Evolutionary conservation across 2,888 invertebrate species (phyloP), one percentile per base, ranked within the genome.

Genomic region (Papilio elwesi): DNA sequence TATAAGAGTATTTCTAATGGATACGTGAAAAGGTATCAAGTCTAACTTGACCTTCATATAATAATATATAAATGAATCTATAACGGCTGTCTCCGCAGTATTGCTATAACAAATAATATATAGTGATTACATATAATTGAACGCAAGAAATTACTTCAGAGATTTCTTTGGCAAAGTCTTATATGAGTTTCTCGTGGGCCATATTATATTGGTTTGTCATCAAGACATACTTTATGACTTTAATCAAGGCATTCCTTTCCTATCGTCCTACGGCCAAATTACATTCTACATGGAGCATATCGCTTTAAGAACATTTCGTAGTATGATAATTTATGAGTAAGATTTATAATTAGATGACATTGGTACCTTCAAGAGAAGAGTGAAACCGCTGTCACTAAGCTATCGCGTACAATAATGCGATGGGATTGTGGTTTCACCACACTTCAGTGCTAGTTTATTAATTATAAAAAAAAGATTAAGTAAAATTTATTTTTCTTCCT

Each of bases 161-260:
- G 62, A 55, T 64, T 68, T 69, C 63, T 64, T 64, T 57, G 64
- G 68, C 67, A 62, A 55, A 48, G 53, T 72, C 55, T 69, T 64
- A 69, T 57, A 64, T 65, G 68, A 69, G 49, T 68, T 65, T 65
- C 49, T 26, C 6, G 49, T n/a, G 57, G 68, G 26, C 38, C 59
- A 52, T 43, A 64, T 51, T 57, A 73, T 57, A 73, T 73, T 65
- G 73, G 68, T 51, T 73, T 64, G 68, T 64, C 72, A 68, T 73
- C 65, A 26, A 57, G 64, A 55, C n/a, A n/a, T 73, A 69, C 16
- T 73, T 68, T 73, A 73, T 73, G 73, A 59, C 11, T 73, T 65
- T 69, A 73, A 73, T 73, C 68, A 73, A 68, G 65, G 59, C 47
- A 73, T 73, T 73, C 73, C 67, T 43, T 67, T 68, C 71, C 49